phyloP scores from a whole-genome alignment of 2,797 vertebrate genomes.

The Enteromius anoplus region DNA sequence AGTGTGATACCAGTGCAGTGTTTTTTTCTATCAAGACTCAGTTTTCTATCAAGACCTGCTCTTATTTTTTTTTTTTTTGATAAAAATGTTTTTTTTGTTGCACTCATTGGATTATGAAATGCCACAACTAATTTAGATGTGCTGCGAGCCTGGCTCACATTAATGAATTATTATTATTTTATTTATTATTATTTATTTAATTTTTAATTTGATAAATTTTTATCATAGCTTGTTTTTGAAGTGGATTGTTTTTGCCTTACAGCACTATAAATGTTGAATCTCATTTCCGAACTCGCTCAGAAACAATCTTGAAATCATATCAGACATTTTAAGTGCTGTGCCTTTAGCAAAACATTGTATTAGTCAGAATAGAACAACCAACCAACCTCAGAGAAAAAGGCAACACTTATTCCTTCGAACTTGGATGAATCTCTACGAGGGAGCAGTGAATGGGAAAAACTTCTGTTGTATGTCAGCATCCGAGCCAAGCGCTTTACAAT shows the following conservation, averaged over 20 bases:
- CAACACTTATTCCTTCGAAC: neutral
- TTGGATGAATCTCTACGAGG: conserved; percentile 15
- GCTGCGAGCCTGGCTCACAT: neutral
- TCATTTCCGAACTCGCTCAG: neutral
- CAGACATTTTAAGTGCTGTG: conserved; percentile 23
- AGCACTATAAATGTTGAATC: neutral
- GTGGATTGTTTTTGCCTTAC: neutral
- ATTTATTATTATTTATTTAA: neutral
- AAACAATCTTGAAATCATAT: conserved; percentile 8
- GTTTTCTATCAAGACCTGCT: too few relatives aligned
- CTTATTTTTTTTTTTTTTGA: too few relatives aligned
- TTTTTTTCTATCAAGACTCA: conserved; percentile 3
- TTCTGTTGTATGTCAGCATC: conserved; percentile 24
- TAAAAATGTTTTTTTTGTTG: neutral
- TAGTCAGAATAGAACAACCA: conserved; percentile 12
- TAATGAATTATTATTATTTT: neutral
- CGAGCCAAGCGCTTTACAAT: conserved; percentile 18
- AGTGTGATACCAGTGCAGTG: neutral
- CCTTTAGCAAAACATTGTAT: neutral
- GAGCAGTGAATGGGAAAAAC: neutral
- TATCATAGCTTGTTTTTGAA: neutral
- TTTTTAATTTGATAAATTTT: neutral
- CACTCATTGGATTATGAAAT: neutral
- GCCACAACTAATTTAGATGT: neutral
- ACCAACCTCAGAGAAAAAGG: neutral